These are phyloP conservation scores for Alentia gelatinosa DNA, from an alignment of 2,888 invertebrate species.

Conservation along the genomic window DNA sequence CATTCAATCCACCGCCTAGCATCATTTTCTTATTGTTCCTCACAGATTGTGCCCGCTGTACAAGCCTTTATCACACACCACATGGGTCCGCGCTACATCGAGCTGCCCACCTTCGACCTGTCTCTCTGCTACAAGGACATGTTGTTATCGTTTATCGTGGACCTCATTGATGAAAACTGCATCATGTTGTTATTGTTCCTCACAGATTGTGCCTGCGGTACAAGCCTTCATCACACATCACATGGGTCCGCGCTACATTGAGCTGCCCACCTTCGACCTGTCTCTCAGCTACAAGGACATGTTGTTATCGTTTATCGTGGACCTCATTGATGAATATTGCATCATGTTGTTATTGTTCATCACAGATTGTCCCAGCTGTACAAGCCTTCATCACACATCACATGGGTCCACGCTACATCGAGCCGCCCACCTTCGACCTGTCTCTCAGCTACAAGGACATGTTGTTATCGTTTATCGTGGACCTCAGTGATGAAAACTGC, in stretches of 20 bases:
- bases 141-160: too few relatives aligned
- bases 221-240: slow-evolving; percentile 77
- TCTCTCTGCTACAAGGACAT: slow-evolving; percentile 77
- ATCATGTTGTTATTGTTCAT: too few relatives aligned
- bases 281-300: slow-evolving; percentile 77
- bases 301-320: neutral
- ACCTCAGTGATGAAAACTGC: too few relatives aligned
- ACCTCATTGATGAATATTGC: neutral
- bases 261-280: slow-evolving; percentile 80
- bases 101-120: slow-evolving; percentile 80
- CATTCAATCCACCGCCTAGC: too few relatives aligned
- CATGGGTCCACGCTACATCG: slow-evolving; percentile 77
- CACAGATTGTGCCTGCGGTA: slow-evolving; percentile 79
- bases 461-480: too few relatives aligned
- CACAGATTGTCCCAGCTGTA: slow-evolving; percentile 79
- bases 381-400: slow-evolving; percentile 77
- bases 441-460: slow-evolving; percentile 77
- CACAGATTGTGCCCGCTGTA: slow-evolving; percentile 79
- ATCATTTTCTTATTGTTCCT: too few relatives aligned
- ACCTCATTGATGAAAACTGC: too few relatives aligned
- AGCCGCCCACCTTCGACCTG: slow-evolving; percentile 80
- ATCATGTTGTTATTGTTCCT: too few relatives aligned
- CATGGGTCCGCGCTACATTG: slow-evolving; percentile 77
- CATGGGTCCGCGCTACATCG: slow-evolving; percentile 77
- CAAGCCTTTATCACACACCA: slow-evolving; percentile 77